Base-by-base conservation (phyloP, 1,140 invertebrate genomes). In the Microplitis demolitor region DNA sequence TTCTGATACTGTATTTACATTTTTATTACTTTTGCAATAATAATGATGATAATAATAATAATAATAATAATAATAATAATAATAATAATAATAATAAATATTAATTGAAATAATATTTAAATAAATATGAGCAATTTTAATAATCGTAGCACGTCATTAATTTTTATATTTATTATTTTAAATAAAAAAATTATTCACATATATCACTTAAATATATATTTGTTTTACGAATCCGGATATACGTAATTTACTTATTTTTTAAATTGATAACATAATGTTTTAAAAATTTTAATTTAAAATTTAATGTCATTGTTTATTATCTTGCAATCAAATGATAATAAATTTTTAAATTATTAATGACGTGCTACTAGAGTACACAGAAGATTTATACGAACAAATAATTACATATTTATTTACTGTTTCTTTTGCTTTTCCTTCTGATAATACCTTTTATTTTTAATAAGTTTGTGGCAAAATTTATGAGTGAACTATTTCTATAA, bases 1-100 rank as follows among this genome's bases (percentile, higher is more conserved):
- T 53, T 35, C 76, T 79, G 78, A 76, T 76, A 69, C 58, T 79
- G 73, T 85, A 84, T 85, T 58, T 87, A 85, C 83, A 85, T 80
- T 81, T 67, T 74, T 79, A 80, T 82, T 75, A 82, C 82, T 78
- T 78, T 81, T 79, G 14, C 80, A 79, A 73, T 79, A 77, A 79
- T 79, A 74, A 76, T 81, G 66, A 50, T 35, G 11, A 34, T 4
- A 45, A 60, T 60, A 51, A 60, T 60, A 60, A 16, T 69, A 69
- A 58, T 60, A 24, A 69, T 16, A 51, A 31, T 24, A 34, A 53
- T 13, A 54, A 37, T 56, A 61, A 11, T 35, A 11, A 34, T 4
- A 45, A 60, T 60, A 51, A 60, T 60, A 50, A 16, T 69, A 69
- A 58, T 60, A 24, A 69, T 16, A 51, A 31, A 45, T 33, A 53